A percentile compares a stretch with the other conserved stretches of the same genome.
Evolutionary conservation across 2,888 invertebrate species (phyloP).

Genomic region (Ophioninae sp.): DNA sequence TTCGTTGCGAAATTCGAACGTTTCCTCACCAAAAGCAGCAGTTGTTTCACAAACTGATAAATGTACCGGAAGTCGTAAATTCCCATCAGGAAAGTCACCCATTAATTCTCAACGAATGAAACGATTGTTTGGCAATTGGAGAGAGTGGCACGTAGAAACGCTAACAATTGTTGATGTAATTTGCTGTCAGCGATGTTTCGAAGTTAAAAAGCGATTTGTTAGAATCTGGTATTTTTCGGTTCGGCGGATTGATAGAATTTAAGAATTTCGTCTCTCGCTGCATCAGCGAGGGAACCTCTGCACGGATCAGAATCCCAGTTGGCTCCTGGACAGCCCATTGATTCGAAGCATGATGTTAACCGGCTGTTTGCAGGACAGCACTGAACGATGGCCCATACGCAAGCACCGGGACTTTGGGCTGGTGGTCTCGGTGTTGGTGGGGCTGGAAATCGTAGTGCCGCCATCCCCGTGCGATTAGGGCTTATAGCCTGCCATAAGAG

Average conservation of each 20-base stretch:
- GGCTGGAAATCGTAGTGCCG: slow-evolving; percentile 71
- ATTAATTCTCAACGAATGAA: background rate
- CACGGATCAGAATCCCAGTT: slow-evolving; percentile 90
- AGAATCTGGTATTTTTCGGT: slow-evolving; percentile 18
- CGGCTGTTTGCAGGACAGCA: slow-evolving; percentile 84
- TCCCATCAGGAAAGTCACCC: background rate
- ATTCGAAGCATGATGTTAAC: slow-evolving; percentile 85
- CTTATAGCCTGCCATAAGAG: slow-evolving; percentile 69
- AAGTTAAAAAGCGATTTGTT: background rate
- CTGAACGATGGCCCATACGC: slow-evolving; percentile 89
- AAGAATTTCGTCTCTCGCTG: slow-evolving; percentile 80
- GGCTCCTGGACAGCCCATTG: slow-evolving; percentile 86
- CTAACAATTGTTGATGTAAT: background rate
- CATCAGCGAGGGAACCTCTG: slow-evolving; percentile 83
- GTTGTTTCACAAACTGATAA: too few relatives aligned
- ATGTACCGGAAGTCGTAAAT: too few relatives aligned
- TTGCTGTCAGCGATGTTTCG: background rate
- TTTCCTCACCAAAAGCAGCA: too few relatives aligned
- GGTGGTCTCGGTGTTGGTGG: slow-evolving; percentile 81
- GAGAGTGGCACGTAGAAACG: slow-evolving; percentile 20
- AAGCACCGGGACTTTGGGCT: slow-evolving; percentile 83
- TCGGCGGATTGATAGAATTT: slow-evolving; percentile 70
- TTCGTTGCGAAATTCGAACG: too few relatives aligned
- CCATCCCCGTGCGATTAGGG: slow-evolving; percentile 69
- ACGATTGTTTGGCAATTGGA: slow-evolving; percentile 26